A percentile compares a stretch with the other conserved stretches of the same genome.
Evolutionary conservation across 2,888 invertebrate species (phyloP).

Genomic region (Merodon equestris): DNA sequence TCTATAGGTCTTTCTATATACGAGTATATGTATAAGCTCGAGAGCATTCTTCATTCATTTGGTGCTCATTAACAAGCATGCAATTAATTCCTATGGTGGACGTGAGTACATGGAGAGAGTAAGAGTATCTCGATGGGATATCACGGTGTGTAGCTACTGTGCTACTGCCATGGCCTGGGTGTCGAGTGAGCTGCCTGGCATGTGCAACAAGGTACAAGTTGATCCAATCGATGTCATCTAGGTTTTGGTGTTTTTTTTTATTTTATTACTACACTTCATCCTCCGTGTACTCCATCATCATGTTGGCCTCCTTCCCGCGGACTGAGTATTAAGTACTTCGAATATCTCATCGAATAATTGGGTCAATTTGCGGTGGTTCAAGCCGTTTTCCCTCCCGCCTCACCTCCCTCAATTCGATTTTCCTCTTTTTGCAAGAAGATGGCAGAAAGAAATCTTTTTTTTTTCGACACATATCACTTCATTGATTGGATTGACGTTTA

Average conservation of each 20-base stretch:
- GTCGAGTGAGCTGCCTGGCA: conserved; percentile 45
- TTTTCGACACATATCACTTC: conserved; percentile 38
- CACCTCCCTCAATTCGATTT: background rate
- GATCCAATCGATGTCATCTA: background rate
- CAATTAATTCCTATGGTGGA: conserved; percentile 47
- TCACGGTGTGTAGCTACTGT: background rate
- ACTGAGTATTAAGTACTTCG: conserved; percentile 4
- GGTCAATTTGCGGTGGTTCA: conserved; percentile 63
- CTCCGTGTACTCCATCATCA: background rate
- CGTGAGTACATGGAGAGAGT: background rate
- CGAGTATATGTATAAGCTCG: too few relatives aligned
- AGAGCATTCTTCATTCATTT: conserved; percentile 48
- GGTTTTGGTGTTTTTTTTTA: background rate
- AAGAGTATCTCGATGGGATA: too few relatives aligned
- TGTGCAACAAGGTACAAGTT: conserved; percentile 50
- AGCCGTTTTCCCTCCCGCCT: conserved; percentile 8
- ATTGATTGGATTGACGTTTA: conserved; percentile 64
- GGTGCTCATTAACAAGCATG: conserved; percentile 58
- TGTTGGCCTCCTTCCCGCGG: background rate
- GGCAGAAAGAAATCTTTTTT: too few relatives aligned
- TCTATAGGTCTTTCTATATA: background rate
- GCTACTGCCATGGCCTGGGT: too few relatives aligned
- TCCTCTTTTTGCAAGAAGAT: too few relatives aligned
- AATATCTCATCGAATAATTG: conserved; percentile 55
- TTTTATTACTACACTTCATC: background rate